A percentile compares a stretch with the other conserved stretches of the same genome.
Evolutionary conservation across 2,113 vertebrate species (phyloP).

Genomic region (Thalassoma bifasciatum): DNA sequence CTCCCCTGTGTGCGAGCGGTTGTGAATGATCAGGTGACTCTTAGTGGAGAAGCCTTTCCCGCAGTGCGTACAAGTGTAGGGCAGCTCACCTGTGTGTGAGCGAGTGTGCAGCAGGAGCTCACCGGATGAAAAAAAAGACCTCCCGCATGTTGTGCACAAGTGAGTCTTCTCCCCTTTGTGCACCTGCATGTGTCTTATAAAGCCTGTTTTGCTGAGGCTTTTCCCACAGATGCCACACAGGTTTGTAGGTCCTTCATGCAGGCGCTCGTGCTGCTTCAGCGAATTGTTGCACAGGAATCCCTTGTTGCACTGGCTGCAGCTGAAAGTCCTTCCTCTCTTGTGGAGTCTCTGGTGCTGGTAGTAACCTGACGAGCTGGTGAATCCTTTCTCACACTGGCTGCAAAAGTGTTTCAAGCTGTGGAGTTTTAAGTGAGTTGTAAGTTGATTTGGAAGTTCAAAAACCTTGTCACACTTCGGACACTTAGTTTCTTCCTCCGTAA

Average conservation of each 20-base stretch:
- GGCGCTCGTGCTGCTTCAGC: constrained; percentile 66
- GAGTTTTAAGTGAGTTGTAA: constrained; percentile 64
- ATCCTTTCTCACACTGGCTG: constrained; percentile 72
- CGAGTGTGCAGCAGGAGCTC: constrained; percentile 72
- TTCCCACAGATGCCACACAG: constrained; percentile 67
- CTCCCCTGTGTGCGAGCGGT: constrained; percentile 70
- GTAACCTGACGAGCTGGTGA: constrained; percentile 65
- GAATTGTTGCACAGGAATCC: constrained; percentile 68
- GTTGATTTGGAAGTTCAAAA: constrained; percentile 71
- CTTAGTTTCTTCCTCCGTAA: constrained; percentile 56
- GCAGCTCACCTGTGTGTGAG: constrained; percentile 70
- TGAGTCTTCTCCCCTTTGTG: constrained; percentile 72
- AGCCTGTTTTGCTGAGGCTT: constrained; percentile 61
- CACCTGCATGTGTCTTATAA: constrained; percentile 70
- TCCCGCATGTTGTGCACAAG: constrained; percentile 72
- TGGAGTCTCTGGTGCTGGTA: constrained; percentile 74
- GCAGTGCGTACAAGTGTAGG: constrained; percentile 70
- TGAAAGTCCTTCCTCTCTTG: constrained; percentile 59
- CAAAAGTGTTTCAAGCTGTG: constrained; percentile 61
- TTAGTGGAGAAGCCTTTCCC: constrained; percentile 73
- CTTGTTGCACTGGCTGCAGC: constrained; percentile 65
- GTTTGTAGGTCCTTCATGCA: constrained; percentile 58
- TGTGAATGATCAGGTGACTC: constrained; percentile 68
- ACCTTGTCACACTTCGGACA: constrained; percentile 60
- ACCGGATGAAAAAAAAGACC: constrained; percentile 71